A percentile compares a stretch with the other conserved stretches of the same genome.
Conservation (phyloP, 1,140 invertebrate genomes). For the Ceratina calcarata region DNA sequence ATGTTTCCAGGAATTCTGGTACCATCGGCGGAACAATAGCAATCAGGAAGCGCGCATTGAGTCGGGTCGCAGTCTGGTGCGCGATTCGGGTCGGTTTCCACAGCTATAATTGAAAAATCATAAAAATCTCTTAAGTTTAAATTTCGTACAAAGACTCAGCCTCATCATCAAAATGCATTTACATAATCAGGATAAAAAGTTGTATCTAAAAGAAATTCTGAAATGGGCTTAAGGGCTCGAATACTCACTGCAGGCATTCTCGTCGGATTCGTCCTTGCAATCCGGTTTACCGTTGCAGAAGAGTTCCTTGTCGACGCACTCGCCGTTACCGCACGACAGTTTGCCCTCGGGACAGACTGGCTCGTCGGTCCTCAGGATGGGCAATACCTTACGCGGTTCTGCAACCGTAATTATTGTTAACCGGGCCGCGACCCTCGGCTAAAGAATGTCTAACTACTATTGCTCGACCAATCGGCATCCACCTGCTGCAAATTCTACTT, state of each 20-base stretch:
- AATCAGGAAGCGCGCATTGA: conserved; percentile 93
- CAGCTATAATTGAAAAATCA: conserved; percentile 84
- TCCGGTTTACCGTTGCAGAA: conserved; percentile 96
- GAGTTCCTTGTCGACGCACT: conserved; percentile 93
- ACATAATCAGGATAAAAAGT: no score
- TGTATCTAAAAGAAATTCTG: no score
- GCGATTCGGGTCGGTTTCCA: conserved; percentile 93
- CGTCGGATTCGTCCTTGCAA: conserved; percentile 96
- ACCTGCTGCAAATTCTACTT: conserved; percentile 36
- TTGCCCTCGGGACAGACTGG: conserved; percentile 93
- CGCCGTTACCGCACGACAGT: conserved; percentile 92
- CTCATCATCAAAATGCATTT: no score
- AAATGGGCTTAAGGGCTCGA: no score
- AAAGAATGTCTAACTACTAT: conserved; percentile 14
- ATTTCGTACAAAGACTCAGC: no score
- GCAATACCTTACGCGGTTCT: conserved; percentile 94
- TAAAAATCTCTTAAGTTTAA: no score
- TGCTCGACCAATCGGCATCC: conserved; percentile 8
- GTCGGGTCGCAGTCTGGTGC: conserved; percentile 94
- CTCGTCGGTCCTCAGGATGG: conserved; percentile 94
- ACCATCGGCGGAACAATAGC: conserved; percentile 96
- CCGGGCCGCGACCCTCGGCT: conserved; percentile 23
- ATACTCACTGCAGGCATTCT: conserved; percentile 95
- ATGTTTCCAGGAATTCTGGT: conserved; percentile 92
- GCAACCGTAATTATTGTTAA: conserved; percentile 69